These are phyloP conservation scores for Cyprinodon variegatus DNA, from an alignment of 2,113 vertebrate genomes.

Conservation along the genomic window DNA sequence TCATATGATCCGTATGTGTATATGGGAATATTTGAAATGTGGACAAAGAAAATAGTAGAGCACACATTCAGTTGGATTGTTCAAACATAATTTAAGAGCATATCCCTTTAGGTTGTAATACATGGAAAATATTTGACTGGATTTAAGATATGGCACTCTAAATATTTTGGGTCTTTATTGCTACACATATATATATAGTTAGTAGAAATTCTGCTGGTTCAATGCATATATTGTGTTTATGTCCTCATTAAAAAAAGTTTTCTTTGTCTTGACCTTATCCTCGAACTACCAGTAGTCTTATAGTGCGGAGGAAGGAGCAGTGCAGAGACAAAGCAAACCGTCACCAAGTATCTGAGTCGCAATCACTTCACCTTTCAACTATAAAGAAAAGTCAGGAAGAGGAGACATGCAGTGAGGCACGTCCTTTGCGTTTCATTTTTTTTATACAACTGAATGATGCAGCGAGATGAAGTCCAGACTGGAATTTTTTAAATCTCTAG, in stretches of 20 bases:
- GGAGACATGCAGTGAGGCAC: slow-evolving; percentile 53
- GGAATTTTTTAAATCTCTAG: background rate
- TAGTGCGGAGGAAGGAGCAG: slow-evolving; percentile 70
- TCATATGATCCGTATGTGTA: background rate
- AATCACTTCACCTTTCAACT: slow-evolving; percentile 58
- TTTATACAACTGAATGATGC: slow-evolving; percentile 4
- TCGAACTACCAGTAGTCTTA: slow-evolving; percentile 53
- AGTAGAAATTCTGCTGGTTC: slow-evolving; percentile 38
- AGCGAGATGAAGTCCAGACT: slow-evolving; percentile 13
- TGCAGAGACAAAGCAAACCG: slow-evolving; percentile 49
- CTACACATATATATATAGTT: background rate
- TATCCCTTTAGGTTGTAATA: background rate
- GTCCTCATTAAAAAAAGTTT: slow-evolving; percentile 66
- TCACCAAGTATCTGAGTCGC: slow-evolving; percentile 45
- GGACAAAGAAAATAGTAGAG: background rate
- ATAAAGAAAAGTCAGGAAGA: slow-evolving; percentile 49
- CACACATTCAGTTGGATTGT: background rate
- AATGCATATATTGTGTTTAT: slow-evolving; percentile 57
- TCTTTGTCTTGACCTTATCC: slow-evolving; percentile 56
- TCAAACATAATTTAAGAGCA: background rate
- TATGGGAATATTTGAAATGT: background rate
- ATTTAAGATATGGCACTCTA: background rate
- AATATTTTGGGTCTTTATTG: background rate
- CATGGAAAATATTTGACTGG: background rate
- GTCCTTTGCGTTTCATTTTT: slow-evolving; percentile 23